Evolutionary conservation across 1,140 invertebrate species (phyloP).

Genomic region (Zophobas atratus): DNA sequence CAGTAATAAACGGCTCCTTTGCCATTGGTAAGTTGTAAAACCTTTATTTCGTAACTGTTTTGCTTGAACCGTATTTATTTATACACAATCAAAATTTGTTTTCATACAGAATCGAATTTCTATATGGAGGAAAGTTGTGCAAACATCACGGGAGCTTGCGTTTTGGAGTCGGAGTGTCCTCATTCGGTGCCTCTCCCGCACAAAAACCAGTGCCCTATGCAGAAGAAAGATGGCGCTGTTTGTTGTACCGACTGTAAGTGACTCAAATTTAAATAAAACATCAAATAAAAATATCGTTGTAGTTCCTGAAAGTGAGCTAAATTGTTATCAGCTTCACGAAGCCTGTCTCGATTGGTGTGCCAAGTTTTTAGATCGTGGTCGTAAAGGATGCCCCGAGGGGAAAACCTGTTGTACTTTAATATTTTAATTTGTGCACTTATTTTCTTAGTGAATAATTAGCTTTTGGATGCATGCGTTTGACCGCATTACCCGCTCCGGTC

Average conservation of each 20-base stretch:
- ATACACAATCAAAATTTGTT: too few relatives aligned
- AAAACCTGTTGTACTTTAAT: conserved; percentile 49
- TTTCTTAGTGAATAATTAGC: too few relatives aligned
- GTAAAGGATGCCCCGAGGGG: conserved; percentile 46
- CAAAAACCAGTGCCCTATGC: conserved; percentile 36
- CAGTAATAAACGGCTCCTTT: too few relatives aligned
- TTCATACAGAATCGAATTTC: conserved; percentile 40
- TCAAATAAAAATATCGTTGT: conserved; percentile 2
- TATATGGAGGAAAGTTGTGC: conserved; percentile 33
- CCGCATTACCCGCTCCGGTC: too few relatives aligned
- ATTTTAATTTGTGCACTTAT: too few relatives aligned
- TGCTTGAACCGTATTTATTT: too few relatives aligned
- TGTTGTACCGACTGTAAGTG: conserved; percentile 50
- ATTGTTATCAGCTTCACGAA: conserved; percentile 51
- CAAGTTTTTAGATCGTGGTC: conserved; percentile 32
- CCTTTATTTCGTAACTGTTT: too few relatives aligned
- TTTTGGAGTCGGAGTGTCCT: conserved; percentile 51
- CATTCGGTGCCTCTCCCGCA: conserved; percentile 19
- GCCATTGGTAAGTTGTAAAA: too few relatives aligned
- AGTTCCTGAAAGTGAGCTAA: conserved; percentile 34
- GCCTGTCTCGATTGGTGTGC: conserved; percentile 31
- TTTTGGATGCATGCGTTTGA: too few relatives aligned
- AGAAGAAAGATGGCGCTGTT: conserved; percentile 46
- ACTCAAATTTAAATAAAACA: background rate
- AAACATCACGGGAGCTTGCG: conserved; percentile 16